These are phyloP conservation scores for Chymomyza fuscimana DNA, from an alignment of 2,888 invertebrate genomes.

Conservation along the genomic window DNA sequence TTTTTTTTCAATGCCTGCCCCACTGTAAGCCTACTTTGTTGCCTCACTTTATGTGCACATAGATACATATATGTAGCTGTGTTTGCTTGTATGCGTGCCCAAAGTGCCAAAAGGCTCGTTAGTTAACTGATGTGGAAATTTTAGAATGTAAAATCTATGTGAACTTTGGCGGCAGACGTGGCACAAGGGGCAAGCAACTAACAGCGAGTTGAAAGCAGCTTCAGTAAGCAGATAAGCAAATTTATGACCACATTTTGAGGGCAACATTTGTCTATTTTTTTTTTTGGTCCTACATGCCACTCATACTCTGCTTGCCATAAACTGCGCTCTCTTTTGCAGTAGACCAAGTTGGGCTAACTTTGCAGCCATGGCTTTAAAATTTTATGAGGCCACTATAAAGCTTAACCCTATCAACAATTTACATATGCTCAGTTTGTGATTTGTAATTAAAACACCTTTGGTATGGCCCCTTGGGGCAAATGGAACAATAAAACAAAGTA, in stretches of 20 bases:
- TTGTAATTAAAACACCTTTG: not conserved
- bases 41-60: not conserved
- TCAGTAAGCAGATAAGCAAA: conserved; percentile 61
- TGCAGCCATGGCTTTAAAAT: not conserved
- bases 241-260: conserved; percentile 56
- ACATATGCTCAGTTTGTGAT: not conserved
- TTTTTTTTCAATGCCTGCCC: not conserved
- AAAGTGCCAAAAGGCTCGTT: conserved; percentile 52
- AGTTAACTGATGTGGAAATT: conserved; percentile 68
- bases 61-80: not conserved
- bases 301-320: not conserved
- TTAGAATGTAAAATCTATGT: conserved; percentile 43
- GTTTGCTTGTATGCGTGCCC: not conserved
- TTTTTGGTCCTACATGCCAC: not conserved
- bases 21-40: not conserved
- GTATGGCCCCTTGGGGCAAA: not conserved
- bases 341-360: no score
- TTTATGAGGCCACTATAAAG: not conserved
- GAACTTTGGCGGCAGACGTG: conserved; percentile 30
- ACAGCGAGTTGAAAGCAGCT: conserved; percentile 7
- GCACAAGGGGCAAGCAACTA: not conserved
- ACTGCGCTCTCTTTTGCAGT: no score
- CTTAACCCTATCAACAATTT: not conserved
- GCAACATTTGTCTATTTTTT: conserved; percentile 19
- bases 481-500: not conserved